phyloP scores from a whole-genome alignment of 2,113 vertebrate species.

The Numida meleagris region DNA sequence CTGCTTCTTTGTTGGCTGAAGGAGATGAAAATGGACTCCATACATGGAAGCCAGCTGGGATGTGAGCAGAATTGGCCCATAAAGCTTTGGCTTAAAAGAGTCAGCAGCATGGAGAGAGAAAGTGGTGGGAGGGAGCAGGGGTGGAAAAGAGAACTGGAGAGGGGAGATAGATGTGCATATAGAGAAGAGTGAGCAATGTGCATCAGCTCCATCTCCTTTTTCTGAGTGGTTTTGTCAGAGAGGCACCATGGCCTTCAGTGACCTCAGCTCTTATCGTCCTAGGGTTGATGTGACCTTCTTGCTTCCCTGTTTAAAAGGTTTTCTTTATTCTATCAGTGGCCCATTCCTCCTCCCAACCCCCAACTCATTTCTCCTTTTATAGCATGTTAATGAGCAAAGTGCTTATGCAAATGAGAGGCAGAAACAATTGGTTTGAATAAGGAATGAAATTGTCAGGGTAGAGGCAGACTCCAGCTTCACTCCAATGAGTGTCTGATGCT shows the following conservation, averaged over 20 bases:
- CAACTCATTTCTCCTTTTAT: constrained; percentile 50
- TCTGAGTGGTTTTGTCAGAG: background rate
- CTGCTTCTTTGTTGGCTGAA: background rate
- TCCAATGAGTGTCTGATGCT: background rate
- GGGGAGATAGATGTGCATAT: background rate
- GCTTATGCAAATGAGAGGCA: constrained; percentile 71
- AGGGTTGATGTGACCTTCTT: constrained; percentile 45
- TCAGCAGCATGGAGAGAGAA: background rate
- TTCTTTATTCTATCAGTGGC: constrained; percentile 34
- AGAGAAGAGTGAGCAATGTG: background rate
- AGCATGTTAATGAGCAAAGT: constrained; percentile 64
- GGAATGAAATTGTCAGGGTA: constrained; percentile 45
- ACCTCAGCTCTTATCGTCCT: constrained; percentile 35
- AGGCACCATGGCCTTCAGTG: background rate
- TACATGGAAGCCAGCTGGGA: background rate
- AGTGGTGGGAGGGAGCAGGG: background rate
- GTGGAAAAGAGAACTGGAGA: background rate
- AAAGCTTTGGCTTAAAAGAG: background rate
- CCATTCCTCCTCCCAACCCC: constrained; percentile 17
- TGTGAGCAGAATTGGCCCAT: constrained; percentile 4
- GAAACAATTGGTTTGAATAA: constrained; percentile 45
- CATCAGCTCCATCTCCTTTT: constrained; percentile 30
- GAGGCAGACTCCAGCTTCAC: background rate
- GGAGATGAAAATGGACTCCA: background rate
- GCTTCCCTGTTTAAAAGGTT: constrained; percentile 47